Conservation (phyloP, 2,888 invertebrate species). For the Acrocyrtus sp. region DNA sequence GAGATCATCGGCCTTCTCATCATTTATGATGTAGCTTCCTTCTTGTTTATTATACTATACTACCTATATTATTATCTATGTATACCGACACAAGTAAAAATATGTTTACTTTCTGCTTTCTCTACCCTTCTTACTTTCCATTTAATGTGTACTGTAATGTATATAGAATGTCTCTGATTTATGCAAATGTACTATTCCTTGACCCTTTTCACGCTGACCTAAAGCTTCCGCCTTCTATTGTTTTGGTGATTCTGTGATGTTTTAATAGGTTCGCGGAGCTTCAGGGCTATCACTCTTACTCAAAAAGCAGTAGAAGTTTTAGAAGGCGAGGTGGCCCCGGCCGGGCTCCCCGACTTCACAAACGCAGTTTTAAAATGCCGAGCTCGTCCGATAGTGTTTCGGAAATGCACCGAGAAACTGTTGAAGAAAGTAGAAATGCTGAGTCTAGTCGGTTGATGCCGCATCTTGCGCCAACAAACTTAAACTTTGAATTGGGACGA, state of each 20-base stretch:
- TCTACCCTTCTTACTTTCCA: too few species aligned
- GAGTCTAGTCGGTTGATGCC: slow-evolving; percentile 20
- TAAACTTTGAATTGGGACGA: slow-evolving; percentile 8
- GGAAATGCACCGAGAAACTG: slow-evolving; percentile 8
- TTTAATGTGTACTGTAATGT: too few species aligned
- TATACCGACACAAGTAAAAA: too few species aligned
- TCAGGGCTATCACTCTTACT: slow-evolving; percentile 46
- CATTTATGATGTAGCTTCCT: too few species aligned
- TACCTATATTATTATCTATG: too few species aligned
- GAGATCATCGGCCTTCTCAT: too few species aligned
- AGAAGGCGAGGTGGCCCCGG: slow-evolving; percentile 55
- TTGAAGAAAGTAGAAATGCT: slow-evolving; percentile 30
- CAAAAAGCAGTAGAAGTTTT: slow-evolving; percentile 55
- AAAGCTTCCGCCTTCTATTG: slow-evolving; percentile 39
- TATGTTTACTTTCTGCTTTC: too few species aligned
- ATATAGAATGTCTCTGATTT: too few species aligned
- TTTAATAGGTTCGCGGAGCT: slow-evolving; percentile 53
- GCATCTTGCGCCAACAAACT: slow-evolving; percentile 14
- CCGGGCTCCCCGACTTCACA: slow-evolving; percentile 57
- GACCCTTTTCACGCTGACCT: too few species aligned
- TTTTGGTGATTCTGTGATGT: slow-evolving; percentile 55
- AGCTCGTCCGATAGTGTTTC: slow-evolving; percentile 46
- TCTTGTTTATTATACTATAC: too few species aligned
- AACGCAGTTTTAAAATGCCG: slow-evolving; percentile 55
- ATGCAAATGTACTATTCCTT: too few species aligned